Evolutionary conservation across 2,113 vertebrate species (phyloP).

Genomic region (Lipophrys pholis): DNA sequence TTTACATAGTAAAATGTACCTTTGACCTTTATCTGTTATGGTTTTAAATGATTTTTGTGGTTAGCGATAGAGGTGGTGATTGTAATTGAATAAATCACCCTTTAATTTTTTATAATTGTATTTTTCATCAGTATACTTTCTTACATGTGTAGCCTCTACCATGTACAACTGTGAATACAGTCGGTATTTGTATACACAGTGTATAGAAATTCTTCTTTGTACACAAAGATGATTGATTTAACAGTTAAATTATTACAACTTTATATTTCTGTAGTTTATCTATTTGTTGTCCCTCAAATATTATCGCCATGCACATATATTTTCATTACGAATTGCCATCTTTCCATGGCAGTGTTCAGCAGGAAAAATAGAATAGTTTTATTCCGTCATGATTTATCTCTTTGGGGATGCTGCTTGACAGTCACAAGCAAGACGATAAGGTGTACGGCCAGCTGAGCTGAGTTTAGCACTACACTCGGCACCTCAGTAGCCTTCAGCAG

Average conservation of each 20-base stretch:
- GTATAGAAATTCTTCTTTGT: background rate
- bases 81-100: background rate
- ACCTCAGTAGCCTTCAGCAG: slow-evolving; percentile 10
- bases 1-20: too few species aligned
- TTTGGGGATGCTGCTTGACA: slow-evolving; percentile 29
- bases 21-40: background rate
- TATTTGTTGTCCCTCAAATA: background rate
- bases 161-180: background rate
- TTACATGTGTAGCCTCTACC: background rate
- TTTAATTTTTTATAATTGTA: background rate
- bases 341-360: slow-evolving; percentile 11
- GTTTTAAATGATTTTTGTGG: background rate
- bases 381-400: slow-evolving; percentile 44
- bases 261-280: slow-evolving; percentile 3
- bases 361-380: slow-evolving; percentile 40
- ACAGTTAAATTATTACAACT: background rate
- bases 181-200: background rate
- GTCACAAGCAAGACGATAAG: slow-evolving; percentile 34
- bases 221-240: slow-evolving; percentile 5
- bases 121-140: background rate
- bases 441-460: slow-evolving; percentile 16
- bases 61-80: background rate
- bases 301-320: background rate
- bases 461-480: slow-evolving; percentile 7
- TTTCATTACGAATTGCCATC: slow-evolving; percentile 25